Conservation (phyloP, 2,888 invertebrate species). For the Drosophila incognita region DNA sequence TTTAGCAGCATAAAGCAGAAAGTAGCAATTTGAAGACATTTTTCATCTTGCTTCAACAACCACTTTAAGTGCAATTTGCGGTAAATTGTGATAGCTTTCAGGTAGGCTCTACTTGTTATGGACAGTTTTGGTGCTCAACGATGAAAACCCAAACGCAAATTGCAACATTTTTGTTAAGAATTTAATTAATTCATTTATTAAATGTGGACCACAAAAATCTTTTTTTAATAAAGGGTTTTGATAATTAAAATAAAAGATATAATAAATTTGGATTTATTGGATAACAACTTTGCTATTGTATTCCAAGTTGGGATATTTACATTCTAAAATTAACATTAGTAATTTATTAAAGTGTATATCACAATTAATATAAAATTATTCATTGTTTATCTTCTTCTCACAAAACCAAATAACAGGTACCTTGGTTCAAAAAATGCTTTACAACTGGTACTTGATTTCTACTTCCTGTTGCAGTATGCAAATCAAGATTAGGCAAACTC, state of each 20-base stretch:
- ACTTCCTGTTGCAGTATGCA: not conserved
- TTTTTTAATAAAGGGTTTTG: not conserved
- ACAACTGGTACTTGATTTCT: not conserved
- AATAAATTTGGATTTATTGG: not conserved
- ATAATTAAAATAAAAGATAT: not conserved
- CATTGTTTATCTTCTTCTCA: not conserved
- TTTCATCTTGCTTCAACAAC: slow-evolving; percentile 16
- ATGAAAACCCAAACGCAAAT: not conserved
- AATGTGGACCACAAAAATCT: not conserved
- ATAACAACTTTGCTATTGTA: not conserved
- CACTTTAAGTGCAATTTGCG: slow-evolving; percentile 26
- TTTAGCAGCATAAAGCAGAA: slow-evolving; percentile 58
- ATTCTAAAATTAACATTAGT: not conserved
- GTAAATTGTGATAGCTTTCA: slow-evolving; percentile 39
- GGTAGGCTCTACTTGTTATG: not conserved
- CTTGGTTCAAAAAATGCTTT: too few species aligned
- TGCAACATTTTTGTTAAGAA: not conserved
- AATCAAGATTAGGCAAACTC: not conserved
- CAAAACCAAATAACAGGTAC: not conserved
- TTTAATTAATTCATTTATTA: not conserved
- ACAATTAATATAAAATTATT: not conserved
- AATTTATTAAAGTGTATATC: not conserved
- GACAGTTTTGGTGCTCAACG: not conserved
- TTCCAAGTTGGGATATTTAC: not conserved
- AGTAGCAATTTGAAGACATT: slow-evolving; percentile 48